Conservation (phyloP, 2,888 invertebrate genomes). For the Pyrochroa serraticornis region DNA sequence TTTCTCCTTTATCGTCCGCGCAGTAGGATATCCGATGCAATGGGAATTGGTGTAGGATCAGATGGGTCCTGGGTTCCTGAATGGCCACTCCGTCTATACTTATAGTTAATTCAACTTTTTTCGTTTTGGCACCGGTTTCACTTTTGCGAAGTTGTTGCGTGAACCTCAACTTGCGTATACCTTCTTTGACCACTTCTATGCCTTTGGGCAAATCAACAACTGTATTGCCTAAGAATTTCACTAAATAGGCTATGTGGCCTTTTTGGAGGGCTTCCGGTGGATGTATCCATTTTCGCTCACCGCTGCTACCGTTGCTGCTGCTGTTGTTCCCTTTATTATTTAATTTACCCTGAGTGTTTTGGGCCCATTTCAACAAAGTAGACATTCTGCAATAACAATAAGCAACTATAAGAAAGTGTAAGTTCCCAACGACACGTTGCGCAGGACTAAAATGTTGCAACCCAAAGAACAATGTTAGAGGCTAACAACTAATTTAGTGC, state of each 20-base stretch:
- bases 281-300: slow-evolving; percentile 84
- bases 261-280: slow-evolving; percentile 91
- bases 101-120: slow-evolving; percentile 94
- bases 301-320: slow-evolving; percentile 47
- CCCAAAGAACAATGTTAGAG: slow-evolving; percentile 8
- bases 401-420: background rate
- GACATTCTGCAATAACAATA: slow-evolving; percentile 54
- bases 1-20: slow-evolving; percentile 98
- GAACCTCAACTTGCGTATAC: slow-evolving; percentile 94
- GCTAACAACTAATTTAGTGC: slow-evolving; percentile 7
- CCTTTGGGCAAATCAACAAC: slow-evolving; percentile 97
- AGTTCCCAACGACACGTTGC: background rate
- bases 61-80: slow-evolving; percentile 75
- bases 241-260: slow-evolving; percentile 96
- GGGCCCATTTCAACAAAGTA: slow-evolving; percentile 58
- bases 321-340: slow-evolving; percentile 49
- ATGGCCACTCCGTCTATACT: slow-evolving; percentile 97
- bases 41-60: slow-evolving; percentile 92
- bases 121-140: slow-evolving; percentile 87
- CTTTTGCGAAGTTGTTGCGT: slow-evolving; percentile 90
- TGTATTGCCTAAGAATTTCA: slow-evolving; percentile 96
- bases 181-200: slow-evolving; percentile 96
- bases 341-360: slow-evolving; percentile 57
- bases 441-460: no score
- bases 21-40: slow-evolving; percentile 98